phyloP scores from a whole-genome alignment of 2,888 invertebrate species.

The Empis stercorea region DNA sequence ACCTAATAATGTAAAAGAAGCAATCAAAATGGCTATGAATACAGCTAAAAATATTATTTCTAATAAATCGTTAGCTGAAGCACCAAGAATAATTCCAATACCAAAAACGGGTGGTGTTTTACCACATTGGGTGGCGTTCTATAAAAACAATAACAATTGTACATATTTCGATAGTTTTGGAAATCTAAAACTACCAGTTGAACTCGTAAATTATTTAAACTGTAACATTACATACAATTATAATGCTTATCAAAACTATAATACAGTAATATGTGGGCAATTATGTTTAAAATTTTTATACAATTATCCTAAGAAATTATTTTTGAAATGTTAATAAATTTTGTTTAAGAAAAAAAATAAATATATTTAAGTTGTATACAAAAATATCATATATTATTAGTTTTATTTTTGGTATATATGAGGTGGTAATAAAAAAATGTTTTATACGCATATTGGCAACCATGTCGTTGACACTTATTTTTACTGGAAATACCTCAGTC shows the following conservation, averaged over 20 bases:
- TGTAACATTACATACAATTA: constrained; percentile 18
- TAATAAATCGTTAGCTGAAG: neutral
- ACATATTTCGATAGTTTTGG: constrained; percentile 15
- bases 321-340: neutral
- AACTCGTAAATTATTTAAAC: constrained; percentile 17
- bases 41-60: too few relatives aligned
- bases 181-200: constrained; percentile 19
- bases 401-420: too few relatives aligned
- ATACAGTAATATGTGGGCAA: constrained; percentile 20
- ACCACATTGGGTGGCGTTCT: too few relatives aligned
- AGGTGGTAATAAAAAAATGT: too few relatives aligned
- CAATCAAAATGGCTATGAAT: too few relatives aligned
- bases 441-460: neutral
- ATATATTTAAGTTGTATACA: too few relatives aligned
- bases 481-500: constrained; percentile 15
- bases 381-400: too few relatives aligned
- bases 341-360: too few relatives aligned
- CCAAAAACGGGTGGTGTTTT: constrained; percentile 23
- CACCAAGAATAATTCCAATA: constrained; percentile 20
- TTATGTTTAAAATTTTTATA: constrained; percentile 19
- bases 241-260: constrained; percentile 15
- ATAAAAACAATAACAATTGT: too few relatives aligned
- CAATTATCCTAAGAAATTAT: constrained; percentile 12
- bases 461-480: constrained; percentile 18
- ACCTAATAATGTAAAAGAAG: too few relatives aligned